A percentile compares a stretch with the other conserved stretches of the same genome.
These are phyloP conservation scores for Musca vetustissima DNA, from an alignment of 1,140 invertebrate genomes.

Conservation along the genomic window DNA sequence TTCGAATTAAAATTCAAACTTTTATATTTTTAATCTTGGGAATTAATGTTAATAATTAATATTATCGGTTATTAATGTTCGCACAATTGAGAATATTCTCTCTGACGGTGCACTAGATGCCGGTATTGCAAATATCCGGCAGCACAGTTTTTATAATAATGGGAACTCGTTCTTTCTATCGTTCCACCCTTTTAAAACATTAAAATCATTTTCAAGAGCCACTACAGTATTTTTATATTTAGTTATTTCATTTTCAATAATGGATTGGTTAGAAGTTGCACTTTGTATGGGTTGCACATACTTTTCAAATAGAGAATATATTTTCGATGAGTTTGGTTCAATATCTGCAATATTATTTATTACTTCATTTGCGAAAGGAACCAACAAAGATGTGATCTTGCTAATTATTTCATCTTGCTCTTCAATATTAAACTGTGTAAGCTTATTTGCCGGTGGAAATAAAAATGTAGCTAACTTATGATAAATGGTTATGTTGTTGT, in stretches of 20 bases:
- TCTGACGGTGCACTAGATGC: too few species aligned
- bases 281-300: not conserved
- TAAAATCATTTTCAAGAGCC: not conserved
- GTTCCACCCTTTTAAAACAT: not conserved
- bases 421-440: not conserved
- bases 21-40: not conserved
- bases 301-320: not conserved
- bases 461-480: not conserved
- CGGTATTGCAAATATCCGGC: too few species aligned
- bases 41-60: slow-evolving; percentile 8
- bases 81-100: slow-evolving; percentile 7
- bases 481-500: not conserved
- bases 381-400: not conserved
- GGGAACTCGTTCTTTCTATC: not conserved
- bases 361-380: not conserved
- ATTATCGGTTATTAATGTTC: slow-evolving; percentile 15
- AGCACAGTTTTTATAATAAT: not conserved
- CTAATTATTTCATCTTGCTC: not conserved
- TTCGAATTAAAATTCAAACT: too few species aligned
- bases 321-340: not conserved
- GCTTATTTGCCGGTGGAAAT: not conserved
- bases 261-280: not conserved
- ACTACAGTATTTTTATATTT: not conserved
- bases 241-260: not conserved
- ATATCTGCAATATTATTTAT: not conserved